These are phyloP conservation scores for Rhopalosiphum maidis DNA, from an alignment of 1,140 invertebrate species.

Conservation along the genomic window DNA sequence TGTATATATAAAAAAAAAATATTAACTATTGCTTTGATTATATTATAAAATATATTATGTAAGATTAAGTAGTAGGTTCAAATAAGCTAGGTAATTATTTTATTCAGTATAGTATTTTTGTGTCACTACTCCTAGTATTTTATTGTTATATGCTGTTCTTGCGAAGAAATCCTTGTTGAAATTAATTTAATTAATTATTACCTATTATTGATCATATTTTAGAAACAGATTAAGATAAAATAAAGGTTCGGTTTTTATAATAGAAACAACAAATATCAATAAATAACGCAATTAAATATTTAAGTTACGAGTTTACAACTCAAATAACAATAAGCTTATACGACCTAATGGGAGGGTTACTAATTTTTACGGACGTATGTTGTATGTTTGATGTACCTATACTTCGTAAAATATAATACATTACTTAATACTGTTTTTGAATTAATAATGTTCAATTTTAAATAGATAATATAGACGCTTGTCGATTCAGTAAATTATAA, in stretches of 20 bases:
- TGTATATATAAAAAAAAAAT: background rate
- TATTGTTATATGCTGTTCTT: background rate
- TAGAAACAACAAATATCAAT: background rate
- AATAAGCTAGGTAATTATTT: no score
- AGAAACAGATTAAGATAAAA: background rate
- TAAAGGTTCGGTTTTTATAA: background rate
- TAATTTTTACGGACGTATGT: background rate
- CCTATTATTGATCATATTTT: background rate
- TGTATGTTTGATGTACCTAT: background rate
- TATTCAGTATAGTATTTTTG: background rate
- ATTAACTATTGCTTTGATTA: background rate
- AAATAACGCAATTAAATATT: background rate
- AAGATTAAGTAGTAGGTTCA: no score
- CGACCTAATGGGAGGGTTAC: background rate
- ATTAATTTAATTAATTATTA: background rate
- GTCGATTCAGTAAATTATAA: background rate
- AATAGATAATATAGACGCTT: background rate
- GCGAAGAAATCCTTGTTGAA: background rate
- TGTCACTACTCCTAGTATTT: no score
- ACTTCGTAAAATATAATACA: background rate
- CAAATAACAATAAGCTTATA: background rate
- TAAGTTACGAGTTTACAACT: background rate
- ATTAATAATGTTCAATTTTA: background rate
- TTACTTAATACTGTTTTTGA: background rate
- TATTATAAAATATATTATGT: background rate